Base-by-base conservation (phyloP, 1,140 invertebrate species). In the Schmidtea mediterranea region DNA sequence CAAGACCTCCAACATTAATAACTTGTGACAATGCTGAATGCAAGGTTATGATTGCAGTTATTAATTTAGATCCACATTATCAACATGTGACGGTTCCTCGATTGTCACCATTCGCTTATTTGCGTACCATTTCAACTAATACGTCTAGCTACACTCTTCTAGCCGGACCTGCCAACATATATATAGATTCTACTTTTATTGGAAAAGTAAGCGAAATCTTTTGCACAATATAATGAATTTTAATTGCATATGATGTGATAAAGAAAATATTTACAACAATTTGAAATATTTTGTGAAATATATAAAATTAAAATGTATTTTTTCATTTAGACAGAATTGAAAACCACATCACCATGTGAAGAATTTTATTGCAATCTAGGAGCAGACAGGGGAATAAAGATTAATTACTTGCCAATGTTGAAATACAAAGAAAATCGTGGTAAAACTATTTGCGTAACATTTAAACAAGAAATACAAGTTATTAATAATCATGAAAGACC, bases 121-220 rank as follows among this genome's bases (percentile, higher is more conserved):
- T 68, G 41, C 56, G 57, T 23, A 64, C 66, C 21, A 57, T 58
- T 26, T 57, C 62, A 10, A 54, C 53, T 47, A 68, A 68, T 51
- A 55, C 49, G 15, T 62, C 61, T 6, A 51, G 51, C 19, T 66
- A 58, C 50, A 55, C 62, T 5, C 52, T 68, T 10, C 52, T 68
- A 19, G 36, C 56, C 24, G 66, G 67, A 48, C 52, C 55, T 15
- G 62, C 63, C 8, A 62, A 56, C 50, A 60, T 68, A 37, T 68
- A 66, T 52, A 52, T 68, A 16, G 60, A 68, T 51, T 64, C 64
- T 51, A 62, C 54, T 50, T 69, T 70, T 53, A 58, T 69, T 3
- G 59, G 58, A 1, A 69, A 64, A 56, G 66, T 66, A 46, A 49
- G 36, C 18, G 15, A 48, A n/a, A 8, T 13, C 21, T 9, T 39